A percentile compares a stretch with the other conserved stretches of the same genome.
phyloP scores from a whole-genome alignment of 2,113 vertebrate genomes.

The Thalassarche chlororhynchos region DNA sequence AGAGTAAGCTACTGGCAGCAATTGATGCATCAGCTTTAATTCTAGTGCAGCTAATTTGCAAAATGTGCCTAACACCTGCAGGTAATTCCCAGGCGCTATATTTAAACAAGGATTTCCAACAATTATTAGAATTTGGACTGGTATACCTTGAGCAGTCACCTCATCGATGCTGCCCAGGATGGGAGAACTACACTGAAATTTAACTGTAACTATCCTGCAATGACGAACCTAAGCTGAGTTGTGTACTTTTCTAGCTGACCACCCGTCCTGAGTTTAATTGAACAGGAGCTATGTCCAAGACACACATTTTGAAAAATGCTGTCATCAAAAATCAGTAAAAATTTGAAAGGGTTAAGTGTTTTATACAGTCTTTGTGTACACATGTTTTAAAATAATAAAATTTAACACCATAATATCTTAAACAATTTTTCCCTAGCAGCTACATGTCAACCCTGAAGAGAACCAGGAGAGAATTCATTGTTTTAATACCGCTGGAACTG shows the following conservation, averaged over 20 bases:
- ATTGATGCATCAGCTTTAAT: background rate
- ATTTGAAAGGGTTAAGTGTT: background rate
- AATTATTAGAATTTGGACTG: background rate
- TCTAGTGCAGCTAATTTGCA: background rate
- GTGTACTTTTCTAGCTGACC: background rate
- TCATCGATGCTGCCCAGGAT: background rate
- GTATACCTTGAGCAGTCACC: background rate
- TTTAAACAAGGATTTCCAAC: background rate
- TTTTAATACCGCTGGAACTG: background rate
- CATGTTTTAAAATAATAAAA: background rate
- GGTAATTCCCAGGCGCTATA: background rate
- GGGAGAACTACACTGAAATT: background rate
- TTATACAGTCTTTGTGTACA: background rate
- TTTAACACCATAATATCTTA: background rate
- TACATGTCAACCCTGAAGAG: background rate
- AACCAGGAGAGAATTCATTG: background rate
- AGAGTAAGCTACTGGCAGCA: background rate
- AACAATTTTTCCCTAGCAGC: background rate
- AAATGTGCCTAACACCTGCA: background rate
- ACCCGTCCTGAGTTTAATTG: background rate
- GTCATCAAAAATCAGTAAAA: background rate
- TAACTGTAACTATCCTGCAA: background rate
- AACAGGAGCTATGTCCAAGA: background rate
- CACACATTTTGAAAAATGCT: background rate
- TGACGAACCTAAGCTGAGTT: background rate